phyloP scores from a whole-genome alignment of 1,140 invertebrate species.

The Drosophila varians region DNA sequence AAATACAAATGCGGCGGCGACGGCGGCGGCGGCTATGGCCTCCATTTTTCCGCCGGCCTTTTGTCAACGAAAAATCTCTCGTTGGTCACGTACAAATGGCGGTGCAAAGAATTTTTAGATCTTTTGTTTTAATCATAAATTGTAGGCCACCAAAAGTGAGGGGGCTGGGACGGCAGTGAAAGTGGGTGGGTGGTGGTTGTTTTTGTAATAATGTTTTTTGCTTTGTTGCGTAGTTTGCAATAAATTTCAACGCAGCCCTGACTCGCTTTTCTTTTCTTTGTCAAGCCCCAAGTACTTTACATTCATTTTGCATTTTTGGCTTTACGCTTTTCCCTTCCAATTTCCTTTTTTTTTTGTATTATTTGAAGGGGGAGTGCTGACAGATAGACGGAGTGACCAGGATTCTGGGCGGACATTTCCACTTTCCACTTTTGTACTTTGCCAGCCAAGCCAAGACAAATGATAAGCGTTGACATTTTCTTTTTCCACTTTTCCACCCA shows the following conservation, averaged over 20 bases:
- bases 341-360: not conserved
- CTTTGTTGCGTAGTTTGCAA: constrained; percentile 60
- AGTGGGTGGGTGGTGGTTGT: not conserved
- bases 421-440: constrained; percentile 18
- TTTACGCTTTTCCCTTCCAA: too few species aligned
- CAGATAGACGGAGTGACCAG: constrained; percentile 36
- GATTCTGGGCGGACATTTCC: not conserved
- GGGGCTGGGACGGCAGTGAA: not conserved
- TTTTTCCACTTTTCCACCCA: constrained; percentile 19
- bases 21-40: too few species aligned
- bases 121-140: constrained; percentile 77
- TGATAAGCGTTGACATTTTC: constrained; percentile 59
- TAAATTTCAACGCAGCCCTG: constrained; percentile 56
- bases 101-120: constrained; percentile 48
- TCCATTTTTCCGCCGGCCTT: constrained; percentile 16
- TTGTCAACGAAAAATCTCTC: constrained; percentile 33
- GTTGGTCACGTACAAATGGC: constrained; percentile 55
- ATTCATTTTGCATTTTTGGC: constrained; percentile 75
- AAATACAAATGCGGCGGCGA: constrained; percentile 42
- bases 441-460: constrained; percentile 52
- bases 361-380: constrained; percentile 8
- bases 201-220: constrained; percentile 39
- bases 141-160: constrained; percentile 14
- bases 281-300: constrained; percentile 39
- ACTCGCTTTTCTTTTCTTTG: not conserved